Evolutionary conservation across 1,140 invertebrate genomes (phyloP).

Genomic region (Cotesia glomerata): DNA sequence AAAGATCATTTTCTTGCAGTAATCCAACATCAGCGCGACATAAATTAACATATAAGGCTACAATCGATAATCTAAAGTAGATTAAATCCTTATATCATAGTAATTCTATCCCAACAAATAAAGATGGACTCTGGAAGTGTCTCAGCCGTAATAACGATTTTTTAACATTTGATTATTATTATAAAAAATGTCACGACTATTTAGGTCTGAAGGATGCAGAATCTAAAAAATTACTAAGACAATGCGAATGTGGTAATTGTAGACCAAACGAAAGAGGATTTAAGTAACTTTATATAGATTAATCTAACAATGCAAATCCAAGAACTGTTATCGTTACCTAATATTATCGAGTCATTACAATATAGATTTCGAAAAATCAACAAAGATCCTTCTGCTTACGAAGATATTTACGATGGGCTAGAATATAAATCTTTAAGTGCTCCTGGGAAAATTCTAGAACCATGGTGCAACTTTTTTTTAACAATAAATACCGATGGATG

Average conservation of each 20-base stretch:
- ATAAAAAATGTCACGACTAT: slow-evolving; percentile 1
- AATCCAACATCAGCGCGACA: background rate
- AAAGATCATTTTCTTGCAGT: background rate
- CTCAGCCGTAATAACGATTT: background rate
- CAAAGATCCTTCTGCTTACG: slow-evolving; percentile 4
- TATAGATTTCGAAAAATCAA: slow-evolving; percentile 7
- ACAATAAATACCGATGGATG: slow-evolving; percentile 25
- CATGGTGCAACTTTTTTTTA: slow-evolving; percentile 17
- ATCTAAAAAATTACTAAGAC: background rate
- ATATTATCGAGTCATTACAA: background rate
- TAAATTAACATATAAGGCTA: background rate
- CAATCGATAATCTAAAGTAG: slow-evolving; percentile 4
- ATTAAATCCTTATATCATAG: background rate
- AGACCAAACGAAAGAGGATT: background rate
- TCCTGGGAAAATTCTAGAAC: background rate
- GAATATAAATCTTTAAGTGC: background rate
- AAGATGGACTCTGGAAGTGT: background rate
- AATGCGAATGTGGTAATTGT: background rate
- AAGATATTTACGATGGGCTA: slow-evolving; percentile 22
- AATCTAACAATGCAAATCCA: slow-evolving; percentile 22
- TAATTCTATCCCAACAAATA: slow-evolving; percentile 3
- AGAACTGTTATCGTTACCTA: background rate
- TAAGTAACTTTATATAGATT: slow-evolving; percentile 5
- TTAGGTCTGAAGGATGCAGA: background rate
- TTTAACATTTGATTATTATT: slow-evolving; percentile 8